Evolutionary conservation across 2,888 invertebrate species (phyloP).

Genomic region (Spodoptera picta): DNA sequence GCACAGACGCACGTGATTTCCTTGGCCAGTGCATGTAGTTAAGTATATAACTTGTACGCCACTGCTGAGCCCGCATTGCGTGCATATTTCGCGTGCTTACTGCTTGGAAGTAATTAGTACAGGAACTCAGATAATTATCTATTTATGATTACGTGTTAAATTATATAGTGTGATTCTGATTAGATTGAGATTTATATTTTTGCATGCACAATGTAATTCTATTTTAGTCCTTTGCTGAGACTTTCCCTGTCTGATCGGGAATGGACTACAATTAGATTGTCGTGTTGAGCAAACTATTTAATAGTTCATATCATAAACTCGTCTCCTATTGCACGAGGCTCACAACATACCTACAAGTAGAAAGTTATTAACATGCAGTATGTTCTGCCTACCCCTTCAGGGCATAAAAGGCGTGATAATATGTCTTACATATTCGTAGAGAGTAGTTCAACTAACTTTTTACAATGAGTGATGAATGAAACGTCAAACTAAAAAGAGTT

Average conservation of each 20-base stretch:
- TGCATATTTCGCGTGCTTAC: constrained; percentile 38
- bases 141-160: constrained; percentile 31
- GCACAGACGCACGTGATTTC: constrained; percentile 26
- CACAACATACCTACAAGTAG: too few species aligned
- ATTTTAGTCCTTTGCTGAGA: too few species aligned
- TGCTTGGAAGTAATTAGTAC: constrained; percentile 36
- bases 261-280: too few species aligned
- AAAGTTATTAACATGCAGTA: too few species aligned
- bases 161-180: constrained; percentile 13
- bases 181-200: not conserved
- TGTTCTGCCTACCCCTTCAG: too few species aligned
- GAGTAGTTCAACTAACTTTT: constrained; percentile 8
- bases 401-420: too few species aligned
- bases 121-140: constrained; percentile 16
- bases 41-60: constrained; percentile 17
- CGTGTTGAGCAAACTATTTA: too few species aligned
- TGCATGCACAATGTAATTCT: too few species aligned
- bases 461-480: not conserved
- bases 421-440: too few species aligned
- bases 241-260: too few species aligned
- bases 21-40: constrained; percentile 11
- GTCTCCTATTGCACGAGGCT: too few species aligned
- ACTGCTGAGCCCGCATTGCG: constrained; percentile 25
- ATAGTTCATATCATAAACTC: too few species aligned
- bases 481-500: constrained; percentile 16